Evolutionary conservation across 1,140 invertebrate genomes (phyloP), one percentile per base, ranked within the genome.

Genomic region (Cotesia glomerata): DNA sequence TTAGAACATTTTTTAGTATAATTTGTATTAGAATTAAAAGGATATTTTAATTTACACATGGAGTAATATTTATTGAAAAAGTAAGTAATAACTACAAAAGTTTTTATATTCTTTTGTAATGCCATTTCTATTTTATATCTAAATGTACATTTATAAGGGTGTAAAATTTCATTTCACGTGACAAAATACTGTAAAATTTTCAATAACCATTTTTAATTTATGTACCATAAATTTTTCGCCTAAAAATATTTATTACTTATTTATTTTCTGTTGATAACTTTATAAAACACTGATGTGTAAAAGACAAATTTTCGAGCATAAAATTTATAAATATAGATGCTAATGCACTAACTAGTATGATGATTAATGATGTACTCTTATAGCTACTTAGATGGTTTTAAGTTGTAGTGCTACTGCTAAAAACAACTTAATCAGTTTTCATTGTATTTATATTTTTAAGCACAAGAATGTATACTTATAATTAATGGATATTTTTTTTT

Each of bases 321-420:
- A 56, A 71, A 54, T 39, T 79, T 67, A 74, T 72, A 70, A 56
- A 75, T 69, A 80, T 71, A 26, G 26, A 45, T 5, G 39, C 69
- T 52, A 63, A 75, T 69, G 62, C 65, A 65, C 67, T 62, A 58
- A 75, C 73, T 61, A 13, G 56, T 71, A 76, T 70, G 62, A 78
- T 81, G 85, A 86, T 84, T 82, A 81, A 86, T 85, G 81, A 84
- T 77, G 81, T 77, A 65, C 77, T 80, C 80, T 85, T 83, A 85
- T 84, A 83, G 80, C 76, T 81, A 78, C 76, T 81, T 81, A 79
- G 77, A 75, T 71, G 76, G 73, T 78, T 80, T 73, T 74, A 69
- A 80, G 72, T 73, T 49, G 72, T 64, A 76, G 74, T 18, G 77
- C 79, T 78, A 78, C 75, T 69, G 75, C 76, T 73, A 76, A 81